A percentile compares a stretch with the other conserved stretches of the same genome.
phyloP scores from a whole-genome alignment of 2,113 vertebrate species.

The Phodopus roborovskii region DNA sequence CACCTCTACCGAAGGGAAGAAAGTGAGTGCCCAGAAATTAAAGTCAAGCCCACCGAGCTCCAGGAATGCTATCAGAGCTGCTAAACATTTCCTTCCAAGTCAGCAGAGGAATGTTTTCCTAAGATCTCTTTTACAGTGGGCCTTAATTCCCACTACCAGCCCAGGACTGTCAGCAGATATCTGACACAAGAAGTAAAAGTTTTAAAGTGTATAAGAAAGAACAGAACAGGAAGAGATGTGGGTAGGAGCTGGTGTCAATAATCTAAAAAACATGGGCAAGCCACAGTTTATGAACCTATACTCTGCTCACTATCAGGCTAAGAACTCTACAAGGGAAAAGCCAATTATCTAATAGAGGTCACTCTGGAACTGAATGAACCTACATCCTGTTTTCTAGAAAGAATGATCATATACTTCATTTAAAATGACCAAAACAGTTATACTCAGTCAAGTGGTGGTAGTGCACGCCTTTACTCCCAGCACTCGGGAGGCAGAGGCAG shows the following conservation, averaged over 20 bases:
- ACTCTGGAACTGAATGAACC: background rate
- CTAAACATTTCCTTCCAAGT: conserved; percentile 25
- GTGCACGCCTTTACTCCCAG: too few relatives aligned
- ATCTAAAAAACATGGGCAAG: conserved; percentile 26
- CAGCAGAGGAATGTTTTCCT: background rate
- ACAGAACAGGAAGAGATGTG: background rate
- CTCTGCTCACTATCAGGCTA: background rate
- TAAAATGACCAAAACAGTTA: background rate
- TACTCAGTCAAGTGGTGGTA: background rate
- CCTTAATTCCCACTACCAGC: background rate
- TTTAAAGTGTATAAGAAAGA: conserved; percentile 46
- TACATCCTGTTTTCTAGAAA: background rate
- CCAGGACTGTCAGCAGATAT: background rate
- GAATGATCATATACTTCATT: background rate
- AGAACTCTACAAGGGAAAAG: conserved; percentile 40
- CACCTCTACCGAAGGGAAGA: background rate
- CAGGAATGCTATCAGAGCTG: conserved; percentile 27
- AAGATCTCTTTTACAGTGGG: background rate
- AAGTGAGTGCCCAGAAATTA: conserved; percentile 42
- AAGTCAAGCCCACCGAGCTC: conserved; percentile 22
- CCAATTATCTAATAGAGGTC: background rate
- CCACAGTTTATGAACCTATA: background rate
- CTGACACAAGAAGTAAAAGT: conserved; percentile 12
- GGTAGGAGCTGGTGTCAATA: background rate
- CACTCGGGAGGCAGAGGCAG: too few relatives aligned